phyloP scores from a whole-genome alignment of 2,888 invertebrate genomes.

The Arenicola marina region DNA sequence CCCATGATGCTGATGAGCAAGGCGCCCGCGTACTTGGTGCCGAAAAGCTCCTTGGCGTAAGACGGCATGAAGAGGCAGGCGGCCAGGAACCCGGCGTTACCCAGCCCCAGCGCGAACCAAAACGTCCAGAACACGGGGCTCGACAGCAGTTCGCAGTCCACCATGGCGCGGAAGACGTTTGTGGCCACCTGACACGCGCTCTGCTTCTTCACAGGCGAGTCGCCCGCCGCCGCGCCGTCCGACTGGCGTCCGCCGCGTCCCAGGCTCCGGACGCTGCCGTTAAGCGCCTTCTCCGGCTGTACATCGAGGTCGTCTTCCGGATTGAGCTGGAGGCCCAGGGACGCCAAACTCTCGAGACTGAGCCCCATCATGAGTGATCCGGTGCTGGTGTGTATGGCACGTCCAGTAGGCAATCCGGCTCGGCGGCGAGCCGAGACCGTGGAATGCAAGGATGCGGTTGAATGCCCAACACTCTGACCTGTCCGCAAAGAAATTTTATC shows the following conservation, averaged over 20 bases:
- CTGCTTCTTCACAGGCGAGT: background rate
- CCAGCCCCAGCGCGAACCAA: slow-evolving; percentile 4
- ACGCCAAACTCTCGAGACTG: background rate
- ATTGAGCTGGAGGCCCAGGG: background rate
- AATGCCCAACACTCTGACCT: too few species aligned
- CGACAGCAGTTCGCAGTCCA: slow-evolving; percentile 7
- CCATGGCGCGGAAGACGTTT: slow-evolving; percentile 6
- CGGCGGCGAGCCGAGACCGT: background rate
- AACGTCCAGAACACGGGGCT: background rate
- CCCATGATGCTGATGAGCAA: slow-evolving; percentile 15
- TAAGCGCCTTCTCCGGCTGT: background rate
- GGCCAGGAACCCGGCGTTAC: slow-evolving; percentile 18
- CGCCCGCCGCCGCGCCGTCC: background rate
- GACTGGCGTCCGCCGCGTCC: too few species aligned
- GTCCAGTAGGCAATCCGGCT: background rate
- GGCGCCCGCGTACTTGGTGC: slow-evolving; percentile 4
- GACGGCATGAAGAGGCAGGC: slow-evolving; percentile 16
- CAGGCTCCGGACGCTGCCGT: background rate
- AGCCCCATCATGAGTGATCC: background rate
- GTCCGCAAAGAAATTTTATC: too few species aligned
- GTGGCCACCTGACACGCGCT: too few species aligned
- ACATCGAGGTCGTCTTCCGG: too few species aligned
- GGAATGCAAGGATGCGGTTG: background rate
- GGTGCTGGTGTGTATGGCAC: background rate
- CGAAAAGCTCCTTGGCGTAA: slow-evolving; percentile 1